Evolutionary conservation across 92 coral and sea anemone species (phyloP), one percentile per base, ranked within the genome.

Genomic region (Paragorgia papillata): DNA sequence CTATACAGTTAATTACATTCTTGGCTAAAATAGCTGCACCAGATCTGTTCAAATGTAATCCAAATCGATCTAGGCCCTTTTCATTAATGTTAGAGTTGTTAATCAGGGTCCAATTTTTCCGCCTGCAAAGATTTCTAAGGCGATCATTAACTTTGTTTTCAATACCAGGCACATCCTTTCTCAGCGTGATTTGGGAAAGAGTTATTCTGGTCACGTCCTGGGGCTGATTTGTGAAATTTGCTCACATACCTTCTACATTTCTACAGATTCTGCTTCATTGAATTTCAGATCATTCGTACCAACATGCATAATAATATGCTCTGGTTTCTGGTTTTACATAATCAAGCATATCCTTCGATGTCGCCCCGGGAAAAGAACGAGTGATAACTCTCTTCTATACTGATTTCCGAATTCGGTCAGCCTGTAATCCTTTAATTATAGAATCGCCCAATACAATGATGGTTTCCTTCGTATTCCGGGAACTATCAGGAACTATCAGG

Each of bases 261-360:
- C n/a, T 7, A 46, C 15, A 2, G 9, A 6, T 2, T 2, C n/a
- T 7, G 53, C 14, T 7, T 46, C 53, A 2, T 46, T 46, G 2
- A 15, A 7, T 15, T 46, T 46, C 17, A 69, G 64, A 69, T 69
- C 76, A 69, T 69, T 69, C 1, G 76, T 69, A 25, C 64, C 76
- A n/a, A 69, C 33, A 10, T 46, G 65, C 57, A 35, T 25, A 46
- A 35, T 25, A 24, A 69, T 48, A 43, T 21, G 32, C 21, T 35
- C 76, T 27, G 22, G 46, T 12, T 19, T 30, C 34, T 43, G 76
- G 76, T 40, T 69, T 69, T 2, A 21, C 31, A 28, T 69, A 46
- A 13, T 69, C 76, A 6, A 44, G 5, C 64, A 46, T 69, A 28
- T 68, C 75, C 9, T 1, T 46, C 0, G 76, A 43, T 33, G 76